Conservation (phyloP, 2,113 vertebrate species). For the Diadophis punctatus region DNA sequence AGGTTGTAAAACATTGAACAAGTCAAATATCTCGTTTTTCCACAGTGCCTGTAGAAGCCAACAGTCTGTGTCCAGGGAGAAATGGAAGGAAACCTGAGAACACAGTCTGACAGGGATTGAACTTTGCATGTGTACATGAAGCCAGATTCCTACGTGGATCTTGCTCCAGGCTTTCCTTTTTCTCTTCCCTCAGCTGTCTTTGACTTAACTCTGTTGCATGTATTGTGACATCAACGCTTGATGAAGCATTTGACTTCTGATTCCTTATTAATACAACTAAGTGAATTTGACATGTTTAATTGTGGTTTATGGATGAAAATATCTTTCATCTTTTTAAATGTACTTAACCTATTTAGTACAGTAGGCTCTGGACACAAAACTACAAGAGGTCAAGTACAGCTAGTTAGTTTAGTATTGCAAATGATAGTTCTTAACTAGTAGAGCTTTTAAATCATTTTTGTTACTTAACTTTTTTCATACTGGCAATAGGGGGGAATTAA, state of each 20-base stretch:
- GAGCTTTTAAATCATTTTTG: background rate
- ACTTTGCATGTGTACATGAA: background rate
- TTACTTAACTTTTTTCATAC: background rate
- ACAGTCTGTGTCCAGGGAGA: background rate
- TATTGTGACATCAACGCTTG: background rate
- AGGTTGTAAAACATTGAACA: background rate
- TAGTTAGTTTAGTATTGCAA: background rate
- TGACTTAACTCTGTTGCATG: background rate
- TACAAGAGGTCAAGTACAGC: background rate
- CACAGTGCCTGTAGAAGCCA: background rate
- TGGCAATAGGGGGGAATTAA: background rate
- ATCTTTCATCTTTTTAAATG: background rate
- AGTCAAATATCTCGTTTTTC: background rate
- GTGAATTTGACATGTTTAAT: background rate
- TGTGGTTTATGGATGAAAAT: background rate
- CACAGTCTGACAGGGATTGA: background rate
- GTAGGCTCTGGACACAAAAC: background rate
- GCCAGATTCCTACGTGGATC: background rate
- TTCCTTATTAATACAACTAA: background rate
- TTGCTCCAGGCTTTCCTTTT: background rate
- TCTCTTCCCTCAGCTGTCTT: background rate
- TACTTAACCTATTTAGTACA: background rate
- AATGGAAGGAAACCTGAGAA: background rate
- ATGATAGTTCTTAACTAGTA: background rate
- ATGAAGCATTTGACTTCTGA: background rate